phyloP scores from a whole-genome alignment of 2,888 invertebrate genomes.

The Leucania comma region DNA sequence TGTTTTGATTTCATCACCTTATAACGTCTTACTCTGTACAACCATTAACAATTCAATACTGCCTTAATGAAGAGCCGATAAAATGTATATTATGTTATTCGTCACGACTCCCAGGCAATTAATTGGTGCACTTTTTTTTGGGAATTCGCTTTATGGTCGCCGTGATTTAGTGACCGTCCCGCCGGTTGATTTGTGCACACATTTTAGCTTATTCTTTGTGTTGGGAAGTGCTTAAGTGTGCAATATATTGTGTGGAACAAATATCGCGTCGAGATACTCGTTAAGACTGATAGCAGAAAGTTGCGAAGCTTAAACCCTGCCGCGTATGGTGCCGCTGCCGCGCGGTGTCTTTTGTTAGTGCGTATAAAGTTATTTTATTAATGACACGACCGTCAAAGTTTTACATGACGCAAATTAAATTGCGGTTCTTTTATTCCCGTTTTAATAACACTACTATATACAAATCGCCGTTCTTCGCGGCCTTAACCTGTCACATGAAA shows the following conservation, averaged over 20 bases:
- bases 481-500: constrained; percentile 18
- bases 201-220: constrained; percentile 84
- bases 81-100: constrained; percentile 88
- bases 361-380: constrained; percentile 65
- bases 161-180: constrained; percentile 84
- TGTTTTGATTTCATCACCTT: constrained; percentile 85
- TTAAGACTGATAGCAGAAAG: constrained; percentile 80
- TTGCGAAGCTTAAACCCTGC: constrained; percentile 74
- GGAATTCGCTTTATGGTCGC: constrained; percentile 81
- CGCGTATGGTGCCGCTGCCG: constrained; percentile 36
- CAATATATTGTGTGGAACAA: constrained; percentile 85
- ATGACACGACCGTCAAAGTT: constrained; percentile 50
- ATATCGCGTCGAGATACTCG: constrained; percentile 83
- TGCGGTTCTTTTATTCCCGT: constrained; percentile 34
- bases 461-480: constrained; percentile 1
- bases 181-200: constrained; percentile 84
- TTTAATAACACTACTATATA: constrained; percentile 18
- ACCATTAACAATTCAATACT: constrained; percentile 89
- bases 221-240: constrained; percentile 80
- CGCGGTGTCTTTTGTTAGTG: constrained; percentile 63
- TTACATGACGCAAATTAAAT: constrained; percentile 39
- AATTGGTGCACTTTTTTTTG: constrained; percentile 84
- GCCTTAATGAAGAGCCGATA: constrained; percentile 89
- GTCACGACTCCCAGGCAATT: constrained; percentile 85
- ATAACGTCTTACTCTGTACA: constrained; percentile 81